These are phyloP conservation scores for Leptosomus discolor DNA, from an alignment of 2,113 vertebrate species.

Conservation along the genomic window DNA sequence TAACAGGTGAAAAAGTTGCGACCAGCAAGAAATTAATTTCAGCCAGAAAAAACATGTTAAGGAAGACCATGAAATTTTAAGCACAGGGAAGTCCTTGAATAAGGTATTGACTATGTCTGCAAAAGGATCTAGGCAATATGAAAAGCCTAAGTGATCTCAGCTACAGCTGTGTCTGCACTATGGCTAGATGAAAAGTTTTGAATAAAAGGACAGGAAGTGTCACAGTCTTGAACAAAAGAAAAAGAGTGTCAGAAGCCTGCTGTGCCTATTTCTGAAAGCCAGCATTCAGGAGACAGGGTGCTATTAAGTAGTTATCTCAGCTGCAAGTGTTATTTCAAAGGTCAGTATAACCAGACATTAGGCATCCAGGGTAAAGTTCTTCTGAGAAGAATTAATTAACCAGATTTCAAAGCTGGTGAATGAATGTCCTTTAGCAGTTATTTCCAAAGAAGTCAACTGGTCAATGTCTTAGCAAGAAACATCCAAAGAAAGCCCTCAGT, in stretches of 20 bases:
- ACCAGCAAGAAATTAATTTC: neutral
- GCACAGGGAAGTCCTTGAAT: neutral
- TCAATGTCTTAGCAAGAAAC: neutral
- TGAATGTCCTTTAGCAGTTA: neutral
- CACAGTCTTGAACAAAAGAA: neutral
- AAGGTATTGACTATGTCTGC: neutral
- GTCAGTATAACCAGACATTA: conserved; percentile 6
- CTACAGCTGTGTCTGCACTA: neutral
- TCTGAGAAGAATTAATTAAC: conserved; percentile 16
- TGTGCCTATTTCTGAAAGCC: neutral
- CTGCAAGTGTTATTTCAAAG: neutral
- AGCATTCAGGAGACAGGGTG: neutral
- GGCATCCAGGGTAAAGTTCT: neutral
- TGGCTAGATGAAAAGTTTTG: neutral
- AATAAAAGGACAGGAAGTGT: neutral
- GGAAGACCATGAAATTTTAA: neutral
- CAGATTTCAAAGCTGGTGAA: neutral
- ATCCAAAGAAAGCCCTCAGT: neutral
- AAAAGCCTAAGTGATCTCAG: neutral
- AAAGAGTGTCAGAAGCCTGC: neutral
- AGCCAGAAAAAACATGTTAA: neutral
- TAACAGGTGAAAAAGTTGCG: neutral
- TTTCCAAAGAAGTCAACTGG: conserved; percentile 3
- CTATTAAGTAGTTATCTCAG: neutral
- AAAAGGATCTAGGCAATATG: neutral